Conservation (phyloP, 1,140 invertebrate species). For the Ceratina japonica region DNA sequence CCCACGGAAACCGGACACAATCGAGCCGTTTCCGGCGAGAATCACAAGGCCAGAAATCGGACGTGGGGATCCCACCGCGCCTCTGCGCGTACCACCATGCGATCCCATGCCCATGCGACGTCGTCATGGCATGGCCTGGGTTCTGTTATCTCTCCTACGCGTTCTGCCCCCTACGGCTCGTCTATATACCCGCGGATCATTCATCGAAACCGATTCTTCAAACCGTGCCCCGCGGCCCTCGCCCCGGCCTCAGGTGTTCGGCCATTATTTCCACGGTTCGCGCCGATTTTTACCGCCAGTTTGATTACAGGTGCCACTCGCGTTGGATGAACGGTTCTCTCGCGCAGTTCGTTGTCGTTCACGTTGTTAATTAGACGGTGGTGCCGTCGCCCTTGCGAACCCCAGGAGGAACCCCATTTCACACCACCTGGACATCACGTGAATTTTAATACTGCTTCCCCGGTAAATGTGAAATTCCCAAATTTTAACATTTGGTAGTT, state of each 20-base stretch:
- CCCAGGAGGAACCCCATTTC: neutral
- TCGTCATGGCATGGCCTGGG: no score
- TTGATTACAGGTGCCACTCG: slow-evolving; percentile 78
- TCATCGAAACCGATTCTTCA: slow-evolving; percentile 58
- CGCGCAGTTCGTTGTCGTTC: neutral
- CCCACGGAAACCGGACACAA: slow-evolving; percentile 77
- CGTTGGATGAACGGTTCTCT: slow-evolving; percentile 59
- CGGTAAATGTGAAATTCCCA: neutral
- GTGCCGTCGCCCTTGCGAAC: neutral
- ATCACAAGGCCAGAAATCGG: slow-evolving; percentile 75
- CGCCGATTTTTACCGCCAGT: slow-evolving; percentile 70
- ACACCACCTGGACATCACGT: neutral
- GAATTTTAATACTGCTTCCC: neutral
- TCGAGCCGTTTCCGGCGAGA: slow-evolving; percentile 72
- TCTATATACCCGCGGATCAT: slow-evolving; percentile 41
- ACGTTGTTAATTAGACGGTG: neutral
- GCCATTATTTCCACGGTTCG: slow-evolving; percentile 58
- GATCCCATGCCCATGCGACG: no score
- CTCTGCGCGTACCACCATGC: slow-evolving; percentile 22
- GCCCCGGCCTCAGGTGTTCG: slow-evolving; percentile 15
- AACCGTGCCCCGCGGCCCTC: slow-evolving; percentile 2
- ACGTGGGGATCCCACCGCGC: slow-evolving; percentile 57
- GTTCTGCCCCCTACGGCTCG: slow-evolving; percentile 56
- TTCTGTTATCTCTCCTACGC: slow-evolving; percentile 28
- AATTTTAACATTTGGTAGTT: no score